phyloP scores from a whole-genome alignment of 2,888 invertebrate genomes.

The Agrilus biguttatus region DNA sequence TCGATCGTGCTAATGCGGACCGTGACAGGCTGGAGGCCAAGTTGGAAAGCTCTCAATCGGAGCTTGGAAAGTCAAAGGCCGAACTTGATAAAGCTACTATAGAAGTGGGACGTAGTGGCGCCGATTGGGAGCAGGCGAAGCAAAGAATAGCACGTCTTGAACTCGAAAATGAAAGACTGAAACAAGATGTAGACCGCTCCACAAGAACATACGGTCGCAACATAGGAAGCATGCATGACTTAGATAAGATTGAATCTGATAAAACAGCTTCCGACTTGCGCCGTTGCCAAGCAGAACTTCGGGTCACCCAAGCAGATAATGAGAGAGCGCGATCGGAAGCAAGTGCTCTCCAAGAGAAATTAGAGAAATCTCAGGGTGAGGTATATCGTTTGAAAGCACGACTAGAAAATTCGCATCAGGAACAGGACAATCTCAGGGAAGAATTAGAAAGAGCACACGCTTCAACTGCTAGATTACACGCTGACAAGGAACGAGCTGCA shows the following conservation, averaged over 20 bases:
- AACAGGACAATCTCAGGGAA: slow-evolving; percentile 83
- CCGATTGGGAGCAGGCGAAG: slow-evolving; percentile 77
- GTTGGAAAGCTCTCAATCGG: slow-evolving; percentile 83
- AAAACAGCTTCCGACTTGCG: slow-evolving; percentile 73
- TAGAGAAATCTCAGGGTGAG: slow-evolving; percentile 90
- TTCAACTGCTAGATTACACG: slow-evolving; percentile 69
- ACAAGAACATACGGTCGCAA: slow-evolving; percentile 73
- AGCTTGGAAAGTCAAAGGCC: slow-evolving; percentile 86
- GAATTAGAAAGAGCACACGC: slow-evolving; percentile 81
- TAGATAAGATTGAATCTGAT: slow-evolving; percentile 72
- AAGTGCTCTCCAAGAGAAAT: slow-evolving; percentile 74
- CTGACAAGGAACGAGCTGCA: slow-evolving; percentile 75
- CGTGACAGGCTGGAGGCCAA: slow-evolving; percentile 84
- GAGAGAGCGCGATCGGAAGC: slow-evolving; percentile 76
- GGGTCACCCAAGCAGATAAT: slow-evolving; percentile 83
- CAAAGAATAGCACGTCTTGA: slow-evolving; percentile 74
- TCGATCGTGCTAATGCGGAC: slow-evolving; percentile 80
- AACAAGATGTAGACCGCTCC: slow-evolving; percentile 48
- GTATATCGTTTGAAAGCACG: slow-evolving; percentile 88
- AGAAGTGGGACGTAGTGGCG: slow-evolving; percentile 77
- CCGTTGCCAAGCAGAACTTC: slow-evolving; percentile 75
- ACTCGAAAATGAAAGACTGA: slow-evolving; percentile 78
- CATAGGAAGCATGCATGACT: slow-evolving; percentile 59
- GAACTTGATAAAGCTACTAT: slow-evolving; percentile 84
- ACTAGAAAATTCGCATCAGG: slow-evolving; percentile 87